Base-by-base conservation (phyloP, 92 coral and sea anemone genomes). In the Nematostella vectensis region DNA sequence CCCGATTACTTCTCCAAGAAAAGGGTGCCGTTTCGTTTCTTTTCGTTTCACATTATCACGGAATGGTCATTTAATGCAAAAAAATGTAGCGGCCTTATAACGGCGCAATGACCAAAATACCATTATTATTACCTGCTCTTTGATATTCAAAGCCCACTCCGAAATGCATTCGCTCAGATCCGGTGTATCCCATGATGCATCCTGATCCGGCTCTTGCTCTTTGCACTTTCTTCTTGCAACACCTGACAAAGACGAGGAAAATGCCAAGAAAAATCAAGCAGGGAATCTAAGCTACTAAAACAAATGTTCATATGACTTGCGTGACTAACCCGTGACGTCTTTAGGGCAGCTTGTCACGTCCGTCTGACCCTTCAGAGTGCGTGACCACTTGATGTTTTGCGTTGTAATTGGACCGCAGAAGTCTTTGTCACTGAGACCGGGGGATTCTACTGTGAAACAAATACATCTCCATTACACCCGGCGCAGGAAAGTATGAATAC, bases 351-450 rank as follows among this genome's bases (percentile, higher is more conserved):
- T 15, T 25, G 71, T 47, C 36, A 37, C 54, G 4, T 51, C 77
- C 9, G 57, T 59, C 17, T 68, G 66, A 39, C 81, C 75, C 2
- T 50, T 62, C 39, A 75, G 56, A 9, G 88, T 85, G 22, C 56
- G 79, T 16, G 39, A 21, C 94, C 94, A 85, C 55, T 48, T 21
- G 9, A 83, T 61, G 24, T 59, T 74, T 27, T 69, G 81, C 16
- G 51, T 47, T 25, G 62, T 62, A 18, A 58, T 87, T n/a, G 59
- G 49, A 11, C 48, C 64, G 58, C 94, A 83, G 62, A 83, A 79
- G 28, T 64, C 59, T 3, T 30, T 66, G 11, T 60, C 70, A 27
- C 61, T 51, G 3, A 50, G 11, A 29, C 59, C 76, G 13, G 52
- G 60, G 1, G 81, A 85, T 0, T 52, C 45, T 21, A 62, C 83